Evolutionary conservation across 2,888 invertebrate species (phyloP).

Genomic region (Diabrotica balteata): DNA sequence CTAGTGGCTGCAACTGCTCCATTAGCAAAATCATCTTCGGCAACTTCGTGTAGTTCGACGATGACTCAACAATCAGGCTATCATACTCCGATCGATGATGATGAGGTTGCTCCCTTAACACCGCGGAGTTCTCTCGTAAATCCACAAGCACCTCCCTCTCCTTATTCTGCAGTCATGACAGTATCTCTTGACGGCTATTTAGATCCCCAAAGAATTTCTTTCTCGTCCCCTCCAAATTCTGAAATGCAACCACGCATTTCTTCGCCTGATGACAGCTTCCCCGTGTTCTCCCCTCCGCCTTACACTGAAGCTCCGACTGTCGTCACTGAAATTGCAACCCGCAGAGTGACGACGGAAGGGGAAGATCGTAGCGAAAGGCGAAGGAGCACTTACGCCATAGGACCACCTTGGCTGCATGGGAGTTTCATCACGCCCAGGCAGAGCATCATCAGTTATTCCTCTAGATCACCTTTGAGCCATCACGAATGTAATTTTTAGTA

Average conservation of each 20-base stretch:
- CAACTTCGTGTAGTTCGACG: conserved; percentile 68
- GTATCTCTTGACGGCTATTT: conserved; percentile 85
- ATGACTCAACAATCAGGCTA: conserved; percentile 74
- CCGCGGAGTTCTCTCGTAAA: conserved; percentile 65
- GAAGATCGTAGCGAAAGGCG: conserved; percentile 34
- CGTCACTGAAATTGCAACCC: conserved; percentile 18
- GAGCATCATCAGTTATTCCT: conserved; percentile 79
- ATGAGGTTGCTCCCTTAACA: conserved; percentile 61
- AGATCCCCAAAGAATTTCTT: conserved; percentile 83
- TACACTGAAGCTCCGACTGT: conserved; percentile 62
- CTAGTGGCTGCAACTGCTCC: conserved; percentile 58
- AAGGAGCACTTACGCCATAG: conserved; percentile 53
- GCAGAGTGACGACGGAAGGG: conserved; percentile 5
- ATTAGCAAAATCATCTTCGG: conserved; percentile 65
- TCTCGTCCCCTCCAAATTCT: conserved; percentile 79
- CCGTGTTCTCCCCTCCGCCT: conserved; percentile 85
- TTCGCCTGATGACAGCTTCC: conserved; percentile 82
- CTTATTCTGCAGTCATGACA: conserved; percentile 84
- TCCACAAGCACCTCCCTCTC: conserved; percentile 70
- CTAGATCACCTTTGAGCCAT: conserved; percentile 80
- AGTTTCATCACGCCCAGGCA: conserved; percentile 69
- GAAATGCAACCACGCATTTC: conserved; percentile 72
- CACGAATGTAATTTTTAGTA: conserved; percentile 82
- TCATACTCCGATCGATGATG: conserved; percentile 78
- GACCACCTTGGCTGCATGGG: conserved; percentile 65